phyloP scores from a whole-genome alignment of 2,797 vertebrate species.

The Ctenosaura bakeri region DNA sequence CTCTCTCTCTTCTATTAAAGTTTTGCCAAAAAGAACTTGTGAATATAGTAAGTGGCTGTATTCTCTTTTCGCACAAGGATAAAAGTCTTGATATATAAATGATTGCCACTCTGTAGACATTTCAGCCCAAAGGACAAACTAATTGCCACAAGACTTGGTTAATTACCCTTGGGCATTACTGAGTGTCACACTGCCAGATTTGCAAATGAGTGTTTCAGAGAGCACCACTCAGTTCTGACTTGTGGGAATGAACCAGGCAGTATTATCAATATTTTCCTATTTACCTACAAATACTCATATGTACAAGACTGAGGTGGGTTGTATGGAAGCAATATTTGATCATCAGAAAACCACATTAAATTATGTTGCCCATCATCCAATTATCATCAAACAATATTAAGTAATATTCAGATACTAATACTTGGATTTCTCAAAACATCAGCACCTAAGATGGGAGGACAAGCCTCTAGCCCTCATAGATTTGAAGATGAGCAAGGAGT shows the following conservation, averaged over 20 bases:
- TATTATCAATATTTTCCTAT: not conserved
- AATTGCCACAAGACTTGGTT: not conserved
- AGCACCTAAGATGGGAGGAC: not conserved
- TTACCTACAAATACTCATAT: not conserved
- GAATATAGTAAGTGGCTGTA: not conserved
- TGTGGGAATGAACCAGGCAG: too few relatives aligned
- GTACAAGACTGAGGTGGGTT: not conserved
- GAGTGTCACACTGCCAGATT: not conserved
- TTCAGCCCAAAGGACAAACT: conserved; percentile 14
- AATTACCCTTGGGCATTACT: not conserved
- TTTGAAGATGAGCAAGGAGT: not conserved
- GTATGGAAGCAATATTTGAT: too few relatives aligned
- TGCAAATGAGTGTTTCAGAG: not conserved
- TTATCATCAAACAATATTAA: not conserved
- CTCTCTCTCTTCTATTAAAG: not conserved
- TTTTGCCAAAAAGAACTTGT: not conserved
- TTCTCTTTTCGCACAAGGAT: not conserved
- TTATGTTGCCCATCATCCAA: not conserved
- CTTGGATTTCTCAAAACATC: not conserved
- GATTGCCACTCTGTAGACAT: not conserved
- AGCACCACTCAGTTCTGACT: not conserved
- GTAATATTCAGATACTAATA: not conserved
- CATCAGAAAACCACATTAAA: not conserved
- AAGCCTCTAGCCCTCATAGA: not conserved
- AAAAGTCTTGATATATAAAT: not conserved